phyloP scores from a whole-genome alignment of 2,113 vertebrate species.

The Camelus dromedarius region DNA sequence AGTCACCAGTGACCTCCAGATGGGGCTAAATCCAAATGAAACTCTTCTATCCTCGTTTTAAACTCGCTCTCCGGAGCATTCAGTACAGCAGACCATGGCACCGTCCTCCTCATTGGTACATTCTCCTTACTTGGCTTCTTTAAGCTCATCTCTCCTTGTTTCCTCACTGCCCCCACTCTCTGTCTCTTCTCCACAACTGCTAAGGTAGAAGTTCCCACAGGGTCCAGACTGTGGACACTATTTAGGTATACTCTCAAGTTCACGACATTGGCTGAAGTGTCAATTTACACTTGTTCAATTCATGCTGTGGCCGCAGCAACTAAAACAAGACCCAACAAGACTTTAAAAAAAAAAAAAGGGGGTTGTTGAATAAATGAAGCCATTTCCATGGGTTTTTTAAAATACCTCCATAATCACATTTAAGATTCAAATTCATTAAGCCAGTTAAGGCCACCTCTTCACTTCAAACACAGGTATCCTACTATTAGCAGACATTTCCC shows the following conservation, averaged over 20 bases:
- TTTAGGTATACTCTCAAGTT: too few relatives aligned
- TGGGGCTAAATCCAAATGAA: not conserved
- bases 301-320: not conserved
- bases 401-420: not conserved
- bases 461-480: not conserved
- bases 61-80: not conserved
- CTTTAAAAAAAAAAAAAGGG: not conserved
- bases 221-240: not conserved
- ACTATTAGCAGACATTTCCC: not conserved
- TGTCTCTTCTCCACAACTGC: not conserved
- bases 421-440: not conserved
- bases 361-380: not conserved
- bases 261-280: not conserved
- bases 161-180: not conserved
- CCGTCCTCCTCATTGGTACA: not conserved
- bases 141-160: fast-evolving
- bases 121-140: not conserved
- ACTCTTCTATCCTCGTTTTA: not conserved
- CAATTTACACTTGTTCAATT: not conserved
- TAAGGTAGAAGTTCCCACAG: not conserved
- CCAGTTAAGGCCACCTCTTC: not conserved
- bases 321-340: not conserved
- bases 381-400: not conserved
- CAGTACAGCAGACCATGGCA: fast-evolving
- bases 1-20: not conserved